These are phyloP conservation scores for Jacana jacana DNA, from an alignment of 2,113 vertebrate genomes.

Conservation along the genomic window DNA sequence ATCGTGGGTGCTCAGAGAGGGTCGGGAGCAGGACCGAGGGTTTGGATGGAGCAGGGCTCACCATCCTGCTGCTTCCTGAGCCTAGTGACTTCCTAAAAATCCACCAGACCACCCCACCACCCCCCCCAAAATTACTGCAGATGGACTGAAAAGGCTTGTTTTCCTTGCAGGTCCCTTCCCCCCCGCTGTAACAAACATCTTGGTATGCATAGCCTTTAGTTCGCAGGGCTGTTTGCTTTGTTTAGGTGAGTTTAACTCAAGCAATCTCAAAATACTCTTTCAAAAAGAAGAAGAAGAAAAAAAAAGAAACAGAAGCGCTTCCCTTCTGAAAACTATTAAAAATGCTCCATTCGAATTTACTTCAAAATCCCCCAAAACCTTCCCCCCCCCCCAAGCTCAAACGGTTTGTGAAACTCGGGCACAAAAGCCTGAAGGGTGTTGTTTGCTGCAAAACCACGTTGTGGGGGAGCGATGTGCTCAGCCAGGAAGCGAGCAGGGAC, in stretches of 20 bases:
- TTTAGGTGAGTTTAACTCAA: not conserved
- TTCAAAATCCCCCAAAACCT: not conserved
- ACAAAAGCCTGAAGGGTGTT: not conserved
- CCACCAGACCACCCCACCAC: not conserved
- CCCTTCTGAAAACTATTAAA: not conserved
- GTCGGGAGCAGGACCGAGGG: fast-evolving
- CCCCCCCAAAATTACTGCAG: not conserved
- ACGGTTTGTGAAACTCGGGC: not conserved
- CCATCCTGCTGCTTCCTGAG: fast-evolving
- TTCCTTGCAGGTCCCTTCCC: not conserved
- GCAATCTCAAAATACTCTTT: not conserved
- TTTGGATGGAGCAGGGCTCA: not conserved
- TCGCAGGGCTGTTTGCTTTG: not conserved
- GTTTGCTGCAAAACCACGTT: not conserved
- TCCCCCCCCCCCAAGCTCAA: not conserved
- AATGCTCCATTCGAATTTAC: not conserved
- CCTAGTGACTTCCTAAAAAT: not conserved
- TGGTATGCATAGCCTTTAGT: not conserved
- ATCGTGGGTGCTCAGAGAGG: not conserved
- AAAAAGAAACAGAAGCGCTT: not conserved
- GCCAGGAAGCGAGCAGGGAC: not conserved
- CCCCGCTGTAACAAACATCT: not conserved
- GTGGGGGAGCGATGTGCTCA: not conserved
- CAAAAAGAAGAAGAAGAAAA: not conserved
- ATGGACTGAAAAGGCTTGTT: not conserved